Base-by-base conservation (phyloP, 2,888 invertebrate species). In the Auanema freiburgensis region DNA sequence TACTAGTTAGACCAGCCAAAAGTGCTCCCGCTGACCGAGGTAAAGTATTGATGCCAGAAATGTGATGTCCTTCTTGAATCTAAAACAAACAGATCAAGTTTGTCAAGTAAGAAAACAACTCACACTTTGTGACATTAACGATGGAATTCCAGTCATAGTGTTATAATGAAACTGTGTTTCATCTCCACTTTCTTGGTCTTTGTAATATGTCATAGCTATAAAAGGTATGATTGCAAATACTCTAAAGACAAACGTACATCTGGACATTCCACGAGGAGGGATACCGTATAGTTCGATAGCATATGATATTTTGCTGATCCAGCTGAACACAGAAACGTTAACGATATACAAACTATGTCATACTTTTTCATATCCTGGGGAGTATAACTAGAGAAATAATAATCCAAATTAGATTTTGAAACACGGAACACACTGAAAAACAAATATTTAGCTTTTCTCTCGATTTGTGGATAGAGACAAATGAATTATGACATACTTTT, bases 401-500 rank as follows among this genome's bases (percentile, higher is more conserved):
- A 73, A 43, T 70, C 69, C 52, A 71, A 33, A 16, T 67, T 64
- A 4, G 66, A 55, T 14, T 69, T 69, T 41, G 69, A 69, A 33
- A 77, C 65, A 42, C 73, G 73, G 60, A 77, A 77, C 1, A 77
- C 74, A 62, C 76, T 76, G 66, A 72, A 60, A 54, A 41, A 49
- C 46, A 46, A 46, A 16, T 46, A 18, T 18, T 46, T 10, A 46
- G 46, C 6, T 21, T n/a, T 40, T 3, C 40, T n/a, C 14, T 23
- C 57, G 2, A 33, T 12, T 23, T n/a, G 11, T 53, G 18, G 42
- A n/a, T 2, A 41, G 50, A 40, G n/a, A 18, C 41, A 46, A 42
- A 12, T 14, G 10, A 5, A 18, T 66, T 50, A 80, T 33, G 33
- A 33, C 33, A 33, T 33, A 33, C 79, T 76, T 71, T 64, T 81